Conservation (phyloP, 2,113 vertebrate species). For the Columbina picui region DNA sequence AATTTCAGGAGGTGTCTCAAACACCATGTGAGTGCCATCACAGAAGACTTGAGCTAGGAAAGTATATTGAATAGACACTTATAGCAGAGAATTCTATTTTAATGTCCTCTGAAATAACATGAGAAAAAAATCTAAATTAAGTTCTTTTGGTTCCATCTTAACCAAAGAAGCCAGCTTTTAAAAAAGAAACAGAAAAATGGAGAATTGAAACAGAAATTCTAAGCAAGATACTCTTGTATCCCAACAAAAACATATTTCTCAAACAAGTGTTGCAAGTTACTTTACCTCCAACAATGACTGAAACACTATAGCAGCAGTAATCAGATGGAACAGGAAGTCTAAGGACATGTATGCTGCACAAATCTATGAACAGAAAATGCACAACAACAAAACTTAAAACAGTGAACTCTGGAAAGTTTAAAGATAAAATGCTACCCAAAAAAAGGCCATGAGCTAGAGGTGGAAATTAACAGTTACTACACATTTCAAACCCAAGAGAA, state of each 20-base stretch:
- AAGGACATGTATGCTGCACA: neutral
- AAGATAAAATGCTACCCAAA: neutral
- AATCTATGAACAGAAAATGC: neutral
- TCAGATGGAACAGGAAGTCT: neutral
- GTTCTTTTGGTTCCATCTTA: conserved; percentile 37
- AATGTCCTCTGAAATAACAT: conserved; percentile 15
- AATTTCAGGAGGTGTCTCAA: conserved; percentile 6
- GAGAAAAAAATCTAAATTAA: neutral
- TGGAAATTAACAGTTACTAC: neutral
- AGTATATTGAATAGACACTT: conserved; percentile 12
- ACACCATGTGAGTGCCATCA: neutral
- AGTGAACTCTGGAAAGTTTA: neutral
- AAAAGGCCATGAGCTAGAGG: neutral
- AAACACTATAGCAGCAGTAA: neutral
- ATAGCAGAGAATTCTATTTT: conserved; percentile 19
- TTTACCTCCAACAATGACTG: neutral
- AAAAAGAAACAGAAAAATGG: conserved; percentile 26
- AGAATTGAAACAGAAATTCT: conserved; percentile 25
- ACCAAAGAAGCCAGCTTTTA: neutral
- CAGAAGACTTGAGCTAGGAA: neutral
- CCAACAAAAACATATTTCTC: conserved; percentile 14
- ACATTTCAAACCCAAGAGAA: neutral
- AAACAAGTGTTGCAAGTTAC: neutral
- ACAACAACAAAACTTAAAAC: neutral
- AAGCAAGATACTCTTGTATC: neutral